These are phyloP conservation scores for Chloroceryle amazona DNA, from an alignment of 2,797 vertebrate species.

Conservation along the genomic window DNA sequence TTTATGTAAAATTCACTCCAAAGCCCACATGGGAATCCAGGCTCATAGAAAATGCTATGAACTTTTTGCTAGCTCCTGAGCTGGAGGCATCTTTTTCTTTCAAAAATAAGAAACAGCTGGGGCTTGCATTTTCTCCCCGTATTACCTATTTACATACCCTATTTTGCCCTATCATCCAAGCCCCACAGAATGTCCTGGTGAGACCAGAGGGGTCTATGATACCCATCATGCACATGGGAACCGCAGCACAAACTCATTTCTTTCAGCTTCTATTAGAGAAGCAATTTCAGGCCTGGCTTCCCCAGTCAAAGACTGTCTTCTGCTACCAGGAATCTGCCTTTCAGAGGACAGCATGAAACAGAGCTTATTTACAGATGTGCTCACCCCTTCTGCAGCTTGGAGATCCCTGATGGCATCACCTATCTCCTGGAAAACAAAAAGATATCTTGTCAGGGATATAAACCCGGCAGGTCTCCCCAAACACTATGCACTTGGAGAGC, in stretches of 20 bases:
- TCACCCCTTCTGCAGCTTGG: neutral
- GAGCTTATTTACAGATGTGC: neutral
- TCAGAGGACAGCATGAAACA: accelerated
- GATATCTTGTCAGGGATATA: neutral
- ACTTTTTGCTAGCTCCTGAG: neutral
- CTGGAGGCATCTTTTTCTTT: conserved; percentile 16
- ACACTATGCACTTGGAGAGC: neutral
- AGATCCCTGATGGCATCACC: neutral
- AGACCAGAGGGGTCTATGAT: neutral
- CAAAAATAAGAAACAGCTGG: neutral
- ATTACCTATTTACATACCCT: neutral
- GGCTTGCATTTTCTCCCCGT: neutral
- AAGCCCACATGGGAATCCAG: neutral
- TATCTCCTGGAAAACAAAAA: neutral
- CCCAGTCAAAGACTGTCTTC: neutral
- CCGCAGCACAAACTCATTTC: neutral
- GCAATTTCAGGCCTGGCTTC: neutral
- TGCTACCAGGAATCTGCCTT: neutral
- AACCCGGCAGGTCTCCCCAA: neutral
- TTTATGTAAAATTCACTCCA: conserved; percentile 11
- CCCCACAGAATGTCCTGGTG: neutral
- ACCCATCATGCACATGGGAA: neutral
- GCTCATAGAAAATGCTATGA: neutral
- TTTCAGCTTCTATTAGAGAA: neutral
- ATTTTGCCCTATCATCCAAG: neutral